Evolutionary conservation across 2,113 vertebrate species (phyloP).

Genomic region (Rhagologus leucostigma): DNA sequence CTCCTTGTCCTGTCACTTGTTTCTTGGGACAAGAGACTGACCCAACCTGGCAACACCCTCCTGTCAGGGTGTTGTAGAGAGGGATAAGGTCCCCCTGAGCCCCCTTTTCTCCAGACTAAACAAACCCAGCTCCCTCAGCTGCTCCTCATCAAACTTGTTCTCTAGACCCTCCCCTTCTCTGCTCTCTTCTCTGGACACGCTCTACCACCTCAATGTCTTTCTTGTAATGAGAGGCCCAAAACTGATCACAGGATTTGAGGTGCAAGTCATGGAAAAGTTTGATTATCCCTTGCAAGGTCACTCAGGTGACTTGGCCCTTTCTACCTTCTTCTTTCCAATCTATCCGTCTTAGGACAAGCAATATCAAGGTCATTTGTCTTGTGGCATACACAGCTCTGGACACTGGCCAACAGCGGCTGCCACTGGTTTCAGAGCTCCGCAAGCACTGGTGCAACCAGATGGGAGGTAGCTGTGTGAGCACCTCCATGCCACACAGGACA

Average conservation of each 20-base stretch:
- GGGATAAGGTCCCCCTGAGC: neutral
- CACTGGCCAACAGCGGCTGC: rapidly evolving
- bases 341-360: neutral
- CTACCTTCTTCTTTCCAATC: neutral
- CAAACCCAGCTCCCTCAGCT: neutral
- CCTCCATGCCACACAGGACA: rapidly evolving
- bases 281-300: neutral
- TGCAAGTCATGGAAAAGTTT: neutral
- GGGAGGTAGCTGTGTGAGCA: neutral
- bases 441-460: neutral
- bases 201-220: neutral
- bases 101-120: neutral
- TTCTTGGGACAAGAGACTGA: neutral
- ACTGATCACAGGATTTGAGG: neutral
- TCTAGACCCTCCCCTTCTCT: neutral
- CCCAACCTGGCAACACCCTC: neutral
- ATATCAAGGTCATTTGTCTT: neutral
- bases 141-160: neutral
- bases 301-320: neutral
- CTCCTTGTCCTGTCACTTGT: neutral
- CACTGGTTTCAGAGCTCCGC: neutral
- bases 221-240: neutral
- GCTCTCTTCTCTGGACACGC: neutral
- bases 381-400: neutral
- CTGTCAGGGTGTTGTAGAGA: neutral